Evolutionary conservation across 2,888 invertebrate genomes (phyloP).

Genomic region (Matsumyia berberina): DNA sequence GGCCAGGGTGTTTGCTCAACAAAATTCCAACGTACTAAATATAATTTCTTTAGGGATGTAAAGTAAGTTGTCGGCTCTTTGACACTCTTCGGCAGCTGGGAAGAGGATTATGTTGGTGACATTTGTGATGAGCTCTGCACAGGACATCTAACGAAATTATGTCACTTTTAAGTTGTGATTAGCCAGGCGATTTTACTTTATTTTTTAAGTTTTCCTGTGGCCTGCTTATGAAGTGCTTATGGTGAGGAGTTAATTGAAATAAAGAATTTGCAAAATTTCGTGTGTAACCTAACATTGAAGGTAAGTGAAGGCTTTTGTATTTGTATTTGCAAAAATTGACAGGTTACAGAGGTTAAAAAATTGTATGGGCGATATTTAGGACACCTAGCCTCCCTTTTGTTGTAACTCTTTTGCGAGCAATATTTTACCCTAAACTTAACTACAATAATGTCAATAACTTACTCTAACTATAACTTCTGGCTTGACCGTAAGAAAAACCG

Average conservation of each 20-base stretch:
- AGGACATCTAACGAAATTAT: constrained; percentile 1
- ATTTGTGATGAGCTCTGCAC: constrained; percentile 1
- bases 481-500: too few relatives aligned
- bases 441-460: too few relatives aligned
- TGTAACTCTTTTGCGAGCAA: too few relatives aligned
- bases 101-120: constrained; percentile 3
- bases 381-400: too few relatives aligned
- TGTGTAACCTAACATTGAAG: background rate
- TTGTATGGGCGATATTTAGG: too few relatives aligned
- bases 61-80: constrained; percentile 5
- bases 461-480: too few relatives aligned
- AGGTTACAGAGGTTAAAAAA: too few relatives aligned
- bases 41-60: constrained; percentile 6
- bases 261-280: background rate
- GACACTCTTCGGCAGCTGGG: background rate
- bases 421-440: too few relatives aligned
- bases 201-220: background rate
- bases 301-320: background rate
- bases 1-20: constrained; percentile 3
- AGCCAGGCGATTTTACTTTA: background rate
- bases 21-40: constrained; percentile 9
- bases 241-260: background rate
- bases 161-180: constrained; percentile 12
- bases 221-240: background rate
- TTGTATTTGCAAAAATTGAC: too few relatives aligned